Evolutionary conservation across 2,797 vertebrate genomes (phyloP).

Genomic region (Brachyalestes nurse): DNA sequence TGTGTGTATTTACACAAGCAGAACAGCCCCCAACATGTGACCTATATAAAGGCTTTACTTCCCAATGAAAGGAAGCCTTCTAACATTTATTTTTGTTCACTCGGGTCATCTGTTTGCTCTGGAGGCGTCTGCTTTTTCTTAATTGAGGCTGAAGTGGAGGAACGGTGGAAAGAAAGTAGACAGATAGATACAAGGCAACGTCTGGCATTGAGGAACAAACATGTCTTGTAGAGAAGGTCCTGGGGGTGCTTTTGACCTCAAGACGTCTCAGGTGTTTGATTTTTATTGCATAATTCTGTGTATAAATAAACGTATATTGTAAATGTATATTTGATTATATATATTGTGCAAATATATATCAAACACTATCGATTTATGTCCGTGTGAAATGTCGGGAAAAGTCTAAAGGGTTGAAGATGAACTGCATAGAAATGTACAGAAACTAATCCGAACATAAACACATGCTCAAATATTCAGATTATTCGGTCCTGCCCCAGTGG

Average conservation of each 20-base stretch:
- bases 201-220: neutral
- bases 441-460: no score
- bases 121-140: slow-evolving; percentile 26
- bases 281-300: no score
- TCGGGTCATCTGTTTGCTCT: slow-evolving; percentile 53
- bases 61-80: slow-evolving; percentile 60
- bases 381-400: no score
- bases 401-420: no score
- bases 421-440: no score
- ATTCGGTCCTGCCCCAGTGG: no score
- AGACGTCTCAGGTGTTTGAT: neutral
- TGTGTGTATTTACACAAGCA: slow-evolving; percentile 12
- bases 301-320: no score
- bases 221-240: neutral
- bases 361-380: no score
- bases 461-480: no score
- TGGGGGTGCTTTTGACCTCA: neutral
- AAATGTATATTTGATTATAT: no score
- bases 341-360: no score
- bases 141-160: slow-evolving; percentile 21
- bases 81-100: slow-evolving; percentile 58
- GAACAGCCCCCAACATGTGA: slow-evolving; percentile 33
- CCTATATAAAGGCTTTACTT: slow-evolving; percentile 54
- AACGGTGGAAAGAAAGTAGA: neutral
- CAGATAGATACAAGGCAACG: neutral